A percentile compares a stretch with the other conserved stretches of the same genome.
These are phyloP conservation scores for Metallyticus violacea DNA, from an alignment of 2,888 invertebrate genomes.

Conservation along the genomic window DNA sequence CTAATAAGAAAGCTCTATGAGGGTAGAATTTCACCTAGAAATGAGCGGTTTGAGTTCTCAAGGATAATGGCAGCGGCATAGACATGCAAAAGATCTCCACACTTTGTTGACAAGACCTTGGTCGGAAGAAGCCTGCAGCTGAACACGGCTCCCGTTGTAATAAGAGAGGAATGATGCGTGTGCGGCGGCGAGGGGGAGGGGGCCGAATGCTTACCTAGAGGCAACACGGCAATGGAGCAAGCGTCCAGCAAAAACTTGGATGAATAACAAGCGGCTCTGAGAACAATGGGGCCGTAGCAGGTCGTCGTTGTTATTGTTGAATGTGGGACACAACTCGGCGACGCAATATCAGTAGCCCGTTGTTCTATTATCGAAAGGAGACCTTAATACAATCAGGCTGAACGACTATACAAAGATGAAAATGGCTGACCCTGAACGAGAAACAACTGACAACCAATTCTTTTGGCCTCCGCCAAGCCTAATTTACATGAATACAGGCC, in stretches of 20 bases:
- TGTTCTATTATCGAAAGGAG: neutral
- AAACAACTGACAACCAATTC: neutral
- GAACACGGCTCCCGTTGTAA: neutral
- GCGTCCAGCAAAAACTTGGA: neutral
- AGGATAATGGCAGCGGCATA: no score
- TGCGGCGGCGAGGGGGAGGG: neutral
- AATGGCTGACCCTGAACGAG: neutral
- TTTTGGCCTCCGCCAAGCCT: neutral
- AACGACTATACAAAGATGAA: neutral
- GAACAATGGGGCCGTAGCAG: conserved; percentile 11
- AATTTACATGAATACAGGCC: neutral
- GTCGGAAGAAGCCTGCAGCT: neutral
- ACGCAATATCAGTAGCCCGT: neutral
- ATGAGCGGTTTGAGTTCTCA: no score
- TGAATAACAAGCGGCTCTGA: neutral
- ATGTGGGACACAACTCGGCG: neutral
- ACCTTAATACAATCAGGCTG: neutral
- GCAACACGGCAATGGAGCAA: neutral
- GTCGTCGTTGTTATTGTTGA: no score
- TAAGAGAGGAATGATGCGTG: neutral
- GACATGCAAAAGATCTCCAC: neutral
- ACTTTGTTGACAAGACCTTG: neutral
- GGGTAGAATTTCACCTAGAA: no score
- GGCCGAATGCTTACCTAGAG: neutral
- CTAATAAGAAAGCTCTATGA: no score